phyloP scores from a whole-genome alignment of 2,888 invertebrate genomes.

The Allacma fusca region DNA sequence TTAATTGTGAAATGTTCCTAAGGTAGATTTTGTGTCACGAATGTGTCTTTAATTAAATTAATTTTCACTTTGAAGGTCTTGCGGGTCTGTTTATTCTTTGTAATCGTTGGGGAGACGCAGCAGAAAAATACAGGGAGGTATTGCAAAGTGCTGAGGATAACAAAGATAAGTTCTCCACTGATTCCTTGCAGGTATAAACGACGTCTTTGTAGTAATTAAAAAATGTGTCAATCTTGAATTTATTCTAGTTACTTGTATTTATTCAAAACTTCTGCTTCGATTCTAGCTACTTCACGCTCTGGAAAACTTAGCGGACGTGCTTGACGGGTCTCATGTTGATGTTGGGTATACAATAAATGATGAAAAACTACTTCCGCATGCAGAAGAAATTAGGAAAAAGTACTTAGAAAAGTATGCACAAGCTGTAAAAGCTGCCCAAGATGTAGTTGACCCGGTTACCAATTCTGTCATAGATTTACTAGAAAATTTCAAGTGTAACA shows the following conservation, averaged over 20 bases:
- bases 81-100: constrained; percentile 73
- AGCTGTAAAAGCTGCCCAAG: constrained; percentile 52
- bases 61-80: constrained; percentile 65
- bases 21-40: too few relatives aligned
- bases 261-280: too few relatives aligned
- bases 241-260: too few relatives aligned
- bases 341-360: constrained; percentile 69
- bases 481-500: constrained; percentile 52
- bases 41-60: too few relatives aligned
- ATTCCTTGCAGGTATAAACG: constrained; percentile 71
- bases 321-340: constrained; percentile 64
- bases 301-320: constrained; percentile 71
- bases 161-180: constrained; percentile 68
- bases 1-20: too few relatives aligned
- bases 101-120: constrained; percentile 68
- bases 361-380: constrained; percentile 66
- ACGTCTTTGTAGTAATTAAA: too few relatives aligned
- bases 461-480: constrained; percentile 57
- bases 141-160: constrained; percentile 67
- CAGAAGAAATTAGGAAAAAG: constrained; percentile 68
- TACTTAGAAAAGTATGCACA: constrained; percentile 67
- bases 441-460: constrained; percentile 46
- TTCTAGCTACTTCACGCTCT: constrained; percentile 74
- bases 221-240: too few relatives aligned
- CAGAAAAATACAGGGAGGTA: constrained; percentile 71